Evolutionary conservation across 35 echinoderm and acorn worm species (phyloP).

Genomic region (Ophioderma brevispina): DNA sequence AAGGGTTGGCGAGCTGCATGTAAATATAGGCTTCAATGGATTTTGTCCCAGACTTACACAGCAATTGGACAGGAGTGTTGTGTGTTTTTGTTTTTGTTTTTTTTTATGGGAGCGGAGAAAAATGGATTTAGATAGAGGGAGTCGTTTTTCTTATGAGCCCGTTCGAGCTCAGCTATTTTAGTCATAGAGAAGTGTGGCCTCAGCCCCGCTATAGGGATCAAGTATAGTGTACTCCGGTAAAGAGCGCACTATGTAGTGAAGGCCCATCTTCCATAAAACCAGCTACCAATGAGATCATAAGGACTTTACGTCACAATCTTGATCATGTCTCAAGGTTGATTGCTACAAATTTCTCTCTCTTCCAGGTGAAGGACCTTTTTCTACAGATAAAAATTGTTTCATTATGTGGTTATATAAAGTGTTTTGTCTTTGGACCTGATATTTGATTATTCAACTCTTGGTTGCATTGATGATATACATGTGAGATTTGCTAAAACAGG

Average conservation of each 20-base stretch:
- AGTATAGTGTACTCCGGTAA: too few species aligned
- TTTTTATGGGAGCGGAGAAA: background rate
- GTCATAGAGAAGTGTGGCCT: too few species aligned
- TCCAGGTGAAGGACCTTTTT: background rate
- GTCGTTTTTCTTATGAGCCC: background rate
- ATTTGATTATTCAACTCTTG: background rate
- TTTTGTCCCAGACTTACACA: background rate
- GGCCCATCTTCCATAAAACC: background rate
- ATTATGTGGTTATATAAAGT: background rate
- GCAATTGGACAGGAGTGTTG: too few species aligned
- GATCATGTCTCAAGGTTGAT: background rate
- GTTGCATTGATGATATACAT: background rate
- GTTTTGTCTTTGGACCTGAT: background rate
- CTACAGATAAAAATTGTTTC: background rate
- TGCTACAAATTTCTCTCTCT: background rate
- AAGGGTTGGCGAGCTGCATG: background rate
- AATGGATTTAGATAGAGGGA: too few species aligned
- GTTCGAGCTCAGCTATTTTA: background rate
- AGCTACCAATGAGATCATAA: background rate
- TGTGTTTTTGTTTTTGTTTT: background rate
- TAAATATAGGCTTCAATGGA: background rate
- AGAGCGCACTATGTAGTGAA: too few species aligned
- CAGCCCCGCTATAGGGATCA: too few species aligned
- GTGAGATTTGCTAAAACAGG: background rate
- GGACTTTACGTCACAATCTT: background rate